Base-by-base conservation (phyloP, 2,113 vertebrate species). In the Macrotis lagotis region DNA sequence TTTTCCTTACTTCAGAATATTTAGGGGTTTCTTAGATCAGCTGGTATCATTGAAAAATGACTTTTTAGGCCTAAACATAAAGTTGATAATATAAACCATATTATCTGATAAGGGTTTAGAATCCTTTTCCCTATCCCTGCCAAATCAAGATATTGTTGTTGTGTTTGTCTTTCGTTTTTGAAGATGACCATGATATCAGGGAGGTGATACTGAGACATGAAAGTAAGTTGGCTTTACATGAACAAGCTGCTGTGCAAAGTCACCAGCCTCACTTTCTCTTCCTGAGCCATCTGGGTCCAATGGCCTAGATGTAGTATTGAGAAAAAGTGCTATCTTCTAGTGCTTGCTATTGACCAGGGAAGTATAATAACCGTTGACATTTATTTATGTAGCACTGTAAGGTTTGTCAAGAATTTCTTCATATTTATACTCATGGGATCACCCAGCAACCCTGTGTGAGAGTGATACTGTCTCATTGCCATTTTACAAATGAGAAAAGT, bases 101-200 rank as follows among this genome's bases (percentile, higher is more conserved):
- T 95, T 95, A 90, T 94, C 37, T 93, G 53, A 74, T 44, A 25
- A 89, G 28, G 50, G 92, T 94, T 97, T 96, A 90, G 59, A 89
- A 59, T 97, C 93, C 95, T 94, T 94, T 95, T 97, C 94, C 66
- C 96, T 95, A 19, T 22, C 44, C 94, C 22, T 51, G 51, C 12
- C 55, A 50, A 8, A 94, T 48, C 90, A 83, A 96, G 74, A n/a
- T n/a, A n/a, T n/a, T n/a, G n/a, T n/a, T n/a, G n/a, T n/a, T n/a
- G n/a, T n/a, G n/a, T n/a, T n/a, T n/a, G n/a, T n/a, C n/a, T n/a
- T n/a, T n/a, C n/a, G n/a, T n/a, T n/a, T n/a, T n/a, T n/a, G n/a
- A n/a, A n/a, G n/a, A n/a, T n/a, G n/a, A n/a, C n/a, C n/a, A n/a
- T n/a, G n/a, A n/a, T n/a, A n/a, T n/a, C n/a, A n/a, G n/a, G n/a